Conservation (phyloP, 1,140 invertebrate species). For the Branchinecta lynchi region DNA sequence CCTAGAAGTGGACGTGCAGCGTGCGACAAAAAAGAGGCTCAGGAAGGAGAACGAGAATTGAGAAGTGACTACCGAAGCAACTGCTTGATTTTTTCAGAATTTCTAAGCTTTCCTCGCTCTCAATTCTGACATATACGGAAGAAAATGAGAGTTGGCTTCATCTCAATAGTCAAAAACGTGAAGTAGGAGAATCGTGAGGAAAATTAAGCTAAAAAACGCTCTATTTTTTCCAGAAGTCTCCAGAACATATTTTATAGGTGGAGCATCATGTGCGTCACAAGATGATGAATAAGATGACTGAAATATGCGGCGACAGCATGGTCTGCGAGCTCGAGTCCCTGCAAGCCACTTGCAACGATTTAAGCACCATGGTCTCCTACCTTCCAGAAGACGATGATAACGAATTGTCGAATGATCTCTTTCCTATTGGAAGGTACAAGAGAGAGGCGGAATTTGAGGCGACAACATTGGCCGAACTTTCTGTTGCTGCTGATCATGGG, state of each 20-base stretch:
- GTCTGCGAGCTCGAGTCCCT: slow-evolving; percentile 31
- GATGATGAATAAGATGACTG: slow-evolving; percentile 24
- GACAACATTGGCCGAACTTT: not conserved
- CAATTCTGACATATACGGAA: too few relatives aligned
- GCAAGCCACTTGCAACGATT: slow-evolving; percentile 30
- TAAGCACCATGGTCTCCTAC: not conserved
- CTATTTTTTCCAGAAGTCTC: too few relatives aligned
- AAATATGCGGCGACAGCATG: slow-evolving; percentile 30
- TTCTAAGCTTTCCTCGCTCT: too few relatives aligned
- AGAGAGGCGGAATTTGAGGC: not conserved
- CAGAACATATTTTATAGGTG: slow-evolving; percentile 25
- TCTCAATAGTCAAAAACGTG: too few relatives aligned
- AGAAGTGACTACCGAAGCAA: too few relatives aligned
- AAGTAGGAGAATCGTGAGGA: too few relatives aligned
- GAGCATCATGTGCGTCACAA: slow-evolving; percentile 27
- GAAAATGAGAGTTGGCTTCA: too few relatives aligned
- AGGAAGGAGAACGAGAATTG: too few relatives aligned
- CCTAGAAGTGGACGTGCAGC: too few relatives aligned
- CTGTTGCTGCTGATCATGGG: not conserved
- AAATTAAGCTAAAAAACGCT: too few relatives aligned
- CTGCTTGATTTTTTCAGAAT: too few relatives aligned
- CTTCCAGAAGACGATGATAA: slow-evolving; percentile 22
- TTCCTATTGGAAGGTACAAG: not conserved
- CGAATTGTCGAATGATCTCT: slow-evolving; percentile 23
- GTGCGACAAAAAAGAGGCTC: too few relatives aligned